These are phyloP conservation scores for Crotalus viridis DNA, from an alignment of 2,113 vertebrate genomes.

Conservation along the genomic window DNA sequence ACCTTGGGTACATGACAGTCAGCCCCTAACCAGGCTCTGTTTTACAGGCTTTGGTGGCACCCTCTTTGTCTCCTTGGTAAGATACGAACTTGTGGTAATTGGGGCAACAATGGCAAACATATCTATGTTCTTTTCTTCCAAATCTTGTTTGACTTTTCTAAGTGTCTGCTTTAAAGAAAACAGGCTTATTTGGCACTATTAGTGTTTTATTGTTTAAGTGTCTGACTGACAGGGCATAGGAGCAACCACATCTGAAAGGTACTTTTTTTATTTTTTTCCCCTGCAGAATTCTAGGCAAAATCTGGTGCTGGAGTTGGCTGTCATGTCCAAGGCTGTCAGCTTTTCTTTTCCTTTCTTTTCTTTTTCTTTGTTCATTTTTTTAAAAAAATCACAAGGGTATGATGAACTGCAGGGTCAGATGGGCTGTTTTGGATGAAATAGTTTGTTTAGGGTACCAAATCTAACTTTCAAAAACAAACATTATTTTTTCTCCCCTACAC, in stretches of 20 bases:
- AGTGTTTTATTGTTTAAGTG: constrained; percentile 71
- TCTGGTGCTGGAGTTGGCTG: constrained; percentile 83
- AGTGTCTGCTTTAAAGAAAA: constrained; percentile 57
- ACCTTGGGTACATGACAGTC: constrained; percentile 99
- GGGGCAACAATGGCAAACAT: constrained; percentile 62
- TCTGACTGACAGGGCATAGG: constrained; percentile 76
- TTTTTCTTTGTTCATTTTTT: constrained; percentile 46
- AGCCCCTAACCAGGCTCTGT: constrained; percentile 96
- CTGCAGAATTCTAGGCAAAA: constrained; percentile 76
- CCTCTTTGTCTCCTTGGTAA: constrained; percentile 72
- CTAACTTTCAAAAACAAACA: not conserved
- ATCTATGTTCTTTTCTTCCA: constrained; percentile 66
- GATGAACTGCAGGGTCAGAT: constrained; percentile 76
- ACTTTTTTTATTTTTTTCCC: constrained; percentile 73
- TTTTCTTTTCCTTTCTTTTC: constrained; percentile 2
- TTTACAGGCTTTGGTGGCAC: constrained; percentile 67
- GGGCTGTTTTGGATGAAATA: constrained; percentile 62
- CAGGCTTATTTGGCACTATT: constrained; percentile 59
- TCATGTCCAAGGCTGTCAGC: constrained; percentile 78
- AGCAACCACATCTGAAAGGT: constrained; percentile 74
- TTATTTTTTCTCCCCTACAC: not conserved
- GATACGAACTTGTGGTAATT: constrained; percentile 75
- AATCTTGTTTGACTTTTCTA: constrained; percentile 62
- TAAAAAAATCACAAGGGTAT: constrained; percentile 76
- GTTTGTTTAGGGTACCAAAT: constrained; percentile 59